Base-by-base conservation (phyloP, 1,140 invertebrate species). In the Drosophila kepulauana region DNA sequence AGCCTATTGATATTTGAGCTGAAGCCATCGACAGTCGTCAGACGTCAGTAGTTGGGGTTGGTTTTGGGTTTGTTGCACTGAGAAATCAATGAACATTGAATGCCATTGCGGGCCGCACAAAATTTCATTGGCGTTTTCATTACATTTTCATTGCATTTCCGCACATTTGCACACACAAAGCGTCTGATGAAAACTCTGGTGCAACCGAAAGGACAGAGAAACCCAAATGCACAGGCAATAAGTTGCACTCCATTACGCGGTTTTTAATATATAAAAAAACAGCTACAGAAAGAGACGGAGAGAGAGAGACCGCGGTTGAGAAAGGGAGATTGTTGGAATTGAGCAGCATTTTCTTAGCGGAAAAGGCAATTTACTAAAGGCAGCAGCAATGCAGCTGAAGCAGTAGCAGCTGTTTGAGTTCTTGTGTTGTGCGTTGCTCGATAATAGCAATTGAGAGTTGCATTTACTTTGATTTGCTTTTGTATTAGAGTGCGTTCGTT, bases 401-500 rank as follows among this genome's bases (percentile, higher is more conserved):
- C 8, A 16, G 43, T 30, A 64, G 49, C 51, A 25, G 59, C 51
- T 57, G 67, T 5, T 30, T 11, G n/a, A 25, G 46, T 28, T 62
- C 38, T 51, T 59, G 51, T 51, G 56, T 41, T 48, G 58, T 64
- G 72, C 66, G 72, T 69, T 70, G 8, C 8, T 82, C 82, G 82
- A 87, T 86, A 86, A 86, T 86, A 71, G 76, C 76, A 86, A 86
- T 87, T 82, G 82, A 82, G 82, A 82, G 65, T 86, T 86, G 82
- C 85, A 88, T 87, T 86, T 82, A 76, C 79, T 79, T 86, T 86
- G 82, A 86, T 86, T 86, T 86, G 82, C 61, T 79, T 73, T 69
- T 72, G 66, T 78, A 62, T 70, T 52, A 51, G 59, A 43, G 35
- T 45, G 20, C 20, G 33, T 11, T 46, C 52, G 25, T 56, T 46